Conservation (phyloP, 1,140 invertebrate species). For the Hyles euphorbiae region DNA sequence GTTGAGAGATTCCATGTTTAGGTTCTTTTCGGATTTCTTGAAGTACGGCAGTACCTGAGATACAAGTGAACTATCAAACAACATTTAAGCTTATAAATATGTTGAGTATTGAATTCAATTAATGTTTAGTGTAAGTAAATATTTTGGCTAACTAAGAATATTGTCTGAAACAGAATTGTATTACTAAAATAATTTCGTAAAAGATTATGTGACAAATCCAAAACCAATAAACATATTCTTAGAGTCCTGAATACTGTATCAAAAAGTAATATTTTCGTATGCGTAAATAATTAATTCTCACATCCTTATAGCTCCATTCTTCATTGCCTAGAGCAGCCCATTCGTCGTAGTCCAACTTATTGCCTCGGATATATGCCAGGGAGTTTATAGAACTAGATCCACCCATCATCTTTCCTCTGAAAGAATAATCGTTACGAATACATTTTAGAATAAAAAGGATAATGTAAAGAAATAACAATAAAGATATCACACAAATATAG, state of each 20-base stretch:
- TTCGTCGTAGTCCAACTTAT: slow-evolving; percentile 82
- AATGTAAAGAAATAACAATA: not conserved
- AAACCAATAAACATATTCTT: too few relatives aligned
- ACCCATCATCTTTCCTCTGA: slow-evolving; percentile 78
- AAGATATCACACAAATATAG: too few relatives aligned
- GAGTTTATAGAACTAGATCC: slow-evolving; percentile 86
- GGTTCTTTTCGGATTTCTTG: slow-evolving; percentile 83
- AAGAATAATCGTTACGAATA: slow-evolving; percentile 6
- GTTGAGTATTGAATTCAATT: too few relatives aligned
- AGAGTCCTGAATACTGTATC: too few relatives aligned
- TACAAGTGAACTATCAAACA: too few relatives aligned
- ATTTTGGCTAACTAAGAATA: too few relatives aligned
- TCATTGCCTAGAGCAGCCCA: slow-evolving; percentile 80
- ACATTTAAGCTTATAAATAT: too few relatives aligned
- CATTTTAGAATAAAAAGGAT: not conserved
- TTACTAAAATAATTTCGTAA: too few relatives aligned
- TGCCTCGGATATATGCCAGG: slow-evolving; percentile 87
- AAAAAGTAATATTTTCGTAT: too few relatives aligned
- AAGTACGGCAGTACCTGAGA: slow-evolving; percentile 84
- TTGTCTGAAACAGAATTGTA: too few relatives aligned
- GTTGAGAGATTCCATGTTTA: slow-evolving; percentile 64
- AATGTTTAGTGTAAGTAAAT: too few relatives aligned
- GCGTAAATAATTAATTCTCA: slow-evolving; percentile 40
- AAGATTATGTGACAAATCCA: too few relatives aligned
- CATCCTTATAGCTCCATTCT: slow-evolving; percentile 88